Conservation (phyloP, 2,113 vertebrate genomes). For the Gallinago jamesoni region DNA sequence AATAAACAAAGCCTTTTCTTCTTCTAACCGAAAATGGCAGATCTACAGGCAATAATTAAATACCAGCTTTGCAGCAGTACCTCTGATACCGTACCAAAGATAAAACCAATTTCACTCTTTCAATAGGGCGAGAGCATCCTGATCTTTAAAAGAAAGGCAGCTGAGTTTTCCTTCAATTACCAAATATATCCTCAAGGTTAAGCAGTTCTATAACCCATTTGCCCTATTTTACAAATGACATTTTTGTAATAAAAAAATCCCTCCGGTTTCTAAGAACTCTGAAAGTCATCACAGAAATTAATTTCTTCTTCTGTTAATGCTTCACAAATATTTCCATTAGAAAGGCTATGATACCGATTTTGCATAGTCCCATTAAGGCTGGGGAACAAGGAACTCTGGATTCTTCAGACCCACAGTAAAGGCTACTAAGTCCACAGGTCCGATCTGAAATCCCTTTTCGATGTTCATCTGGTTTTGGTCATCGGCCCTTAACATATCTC, state of each 20-base stretch:
- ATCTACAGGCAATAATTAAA: not conserved
- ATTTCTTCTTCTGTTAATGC: not conserved
- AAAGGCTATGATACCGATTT: not conserved
- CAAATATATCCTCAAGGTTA: not conserved
- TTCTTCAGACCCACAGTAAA: not conserved
- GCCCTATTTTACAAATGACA: not conserved
- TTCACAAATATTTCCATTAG: not conserved
- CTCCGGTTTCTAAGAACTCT: not conserved
- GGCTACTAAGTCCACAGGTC: not conserved
- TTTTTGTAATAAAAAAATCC: not conserved
- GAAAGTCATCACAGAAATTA: not conserved
- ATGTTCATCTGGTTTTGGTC: not conserved
- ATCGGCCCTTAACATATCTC: not conserved
- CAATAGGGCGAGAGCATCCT: not conserved
- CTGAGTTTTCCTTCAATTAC: not conserved
- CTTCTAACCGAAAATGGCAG: not conserved
- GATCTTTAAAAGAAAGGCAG: slow-evolving; percentile 20
- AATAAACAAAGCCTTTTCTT: not conserved
- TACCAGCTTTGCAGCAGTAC: not conserved
- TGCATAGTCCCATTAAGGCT: not conserved
- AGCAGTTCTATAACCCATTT: not conserved
- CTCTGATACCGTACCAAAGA: not conserved
- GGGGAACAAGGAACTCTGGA: not conserved
- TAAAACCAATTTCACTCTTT: not conserved
- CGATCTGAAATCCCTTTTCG: not conserved